Evolutionary conservation across 2,888 invertebrate genomes (phyloP), one percentile per base, ranked within the genome.

Genomic region (Bugula neritina): DNA sequence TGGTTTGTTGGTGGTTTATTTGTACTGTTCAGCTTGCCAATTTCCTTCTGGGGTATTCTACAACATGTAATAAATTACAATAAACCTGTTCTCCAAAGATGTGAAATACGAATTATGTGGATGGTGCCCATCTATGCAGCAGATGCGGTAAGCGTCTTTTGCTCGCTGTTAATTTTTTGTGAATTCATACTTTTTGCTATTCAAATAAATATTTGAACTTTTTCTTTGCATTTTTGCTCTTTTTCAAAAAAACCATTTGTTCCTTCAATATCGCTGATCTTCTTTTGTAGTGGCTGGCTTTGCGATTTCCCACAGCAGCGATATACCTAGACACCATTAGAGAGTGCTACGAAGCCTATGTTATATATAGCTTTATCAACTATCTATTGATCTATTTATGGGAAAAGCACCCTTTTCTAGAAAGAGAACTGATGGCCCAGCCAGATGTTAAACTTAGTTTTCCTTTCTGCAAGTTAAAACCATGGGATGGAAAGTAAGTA

Each of bases 281-380:
- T n/a, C n/a, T n/a, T n/a, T 83, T 83, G 55, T 82, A 90, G 90
- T 94, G 93, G 93, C 87, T 94, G 78, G 95, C 95, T 1, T 86
- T 97, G 74, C 87, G 91, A 71, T 94, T 92, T 83, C 93, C 94
- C 0, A 88, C 90, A 76, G 90, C 91, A 78, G 92, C 94, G 55
- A 93, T 97, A 76, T 96, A 95, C 83, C 89, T 95, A 80, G 95
- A 97, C 84, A 93, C 93, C 77, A 84, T 93, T 71, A 88, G 96
- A 82, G 96, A 97, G 87, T 96, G 95, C 83, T 97, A 96, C 82
- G 97, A 97, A 86, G 96, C 95, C 0, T 97, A 95, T 87, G 96
- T 96, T 1, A 96, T 97, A 79, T 96, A 97, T 84, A 96, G 95
- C 86, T 97, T 97, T 82, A 94, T 96, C 94, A 92, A 91, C 80